These are phyloP conservation scores for Saccopteryx bilineata DNA, from an alignment of 2,113 vertebrate genomes.

Conservation along the genomic window DNA sequence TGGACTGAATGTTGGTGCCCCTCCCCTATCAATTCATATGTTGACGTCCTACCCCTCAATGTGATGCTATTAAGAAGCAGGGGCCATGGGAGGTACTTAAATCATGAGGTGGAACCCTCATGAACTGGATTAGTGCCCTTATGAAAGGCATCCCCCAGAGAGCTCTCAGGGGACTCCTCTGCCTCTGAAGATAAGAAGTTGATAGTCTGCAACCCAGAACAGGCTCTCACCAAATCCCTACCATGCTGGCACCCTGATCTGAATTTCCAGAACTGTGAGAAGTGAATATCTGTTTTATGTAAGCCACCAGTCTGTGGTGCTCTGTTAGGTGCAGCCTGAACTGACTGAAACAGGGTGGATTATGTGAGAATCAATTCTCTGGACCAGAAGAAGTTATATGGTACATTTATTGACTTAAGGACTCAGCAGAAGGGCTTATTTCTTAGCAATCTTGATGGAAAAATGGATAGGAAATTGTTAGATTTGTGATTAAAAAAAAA, in stretches of 20 bases:
- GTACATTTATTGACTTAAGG: slow-evolving; percentile 51
- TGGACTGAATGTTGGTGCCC: not conserved
- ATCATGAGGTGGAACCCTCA: not conserved
- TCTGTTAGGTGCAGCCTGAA: not conserved
- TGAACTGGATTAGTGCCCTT: not conserved
- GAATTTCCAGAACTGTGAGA: not conserved
- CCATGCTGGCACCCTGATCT: not conserved
- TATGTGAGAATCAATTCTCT: not conserved
- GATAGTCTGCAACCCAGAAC: not conserved
- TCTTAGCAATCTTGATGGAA: slow-evolving; percentile 53
- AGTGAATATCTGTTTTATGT: not conserved
- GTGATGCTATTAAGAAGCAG: not conserved
- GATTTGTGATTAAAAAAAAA: not conserved
- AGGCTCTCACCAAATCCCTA: not conserved
- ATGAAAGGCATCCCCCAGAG: not conserved
- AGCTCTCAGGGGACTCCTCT: not conserved
- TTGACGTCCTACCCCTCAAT: not conserved
- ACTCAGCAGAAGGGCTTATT: not conserved
- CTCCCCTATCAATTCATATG: not conserved
- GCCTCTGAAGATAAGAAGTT: not conserved
- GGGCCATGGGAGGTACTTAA: not conserved
- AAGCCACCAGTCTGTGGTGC: not conserved
- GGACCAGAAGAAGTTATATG: not conserved
- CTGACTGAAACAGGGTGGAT: not conserved
- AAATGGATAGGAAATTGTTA: slow-evolving; percentile 43